Evolutionary conservation across 2,888 invertebrate species (phyloP).

Genomic region (Parelbella ahira): DNA sequence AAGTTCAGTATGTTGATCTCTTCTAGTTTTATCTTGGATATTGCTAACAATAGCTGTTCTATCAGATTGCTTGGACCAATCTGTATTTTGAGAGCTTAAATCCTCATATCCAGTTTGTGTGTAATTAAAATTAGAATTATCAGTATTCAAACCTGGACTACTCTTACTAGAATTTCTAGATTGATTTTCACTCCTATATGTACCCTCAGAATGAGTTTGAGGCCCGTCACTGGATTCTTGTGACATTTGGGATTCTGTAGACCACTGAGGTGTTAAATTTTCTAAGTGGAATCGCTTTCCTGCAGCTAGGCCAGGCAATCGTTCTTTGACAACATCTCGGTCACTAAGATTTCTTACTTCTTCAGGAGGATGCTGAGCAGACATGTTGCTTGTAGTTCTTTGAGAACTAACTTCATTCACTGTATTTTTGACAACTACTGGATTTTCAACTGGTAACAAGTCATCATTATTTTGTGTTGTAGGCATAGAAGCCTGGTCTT

Average conservation of each 20-base stretch:
- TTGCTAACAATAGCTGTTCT: constrained; percentile 42
- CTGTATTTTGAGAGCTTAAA: constrained; percentile 46
- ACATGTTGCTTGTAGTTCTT: constrained; percentile 36
- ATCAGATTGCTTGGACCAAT: constrained; percentile 53
- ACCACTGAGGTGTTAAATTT: constrained; percentile 82
- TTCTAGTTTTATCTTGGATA: constrained; percentile 39
- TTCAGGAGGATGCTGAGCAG: constrained; percentile 38
- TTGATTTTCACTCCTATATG: constrained; percentile 80
- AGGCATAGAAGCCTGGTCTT: constrained; percentile 29
- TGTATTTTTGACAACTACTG: constrained; percentile 38
- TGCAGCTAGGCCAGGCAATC: constrained; percentile 65
- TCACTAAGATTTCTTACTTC: constrained; percentile 63
- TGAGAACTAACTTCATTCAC: constrained; percentile 35
- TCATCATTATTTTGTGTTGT: constrained; percentile 37
- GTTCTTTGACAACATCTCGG: constrained; percentile 60
- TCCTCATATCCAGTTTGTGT: constrained; percentile 53
- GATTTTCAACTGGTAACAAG: too few relatives aligned
- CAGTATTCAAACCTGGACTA: constrained; percentile 64
- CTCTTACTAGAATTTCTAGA: constrained; percentile 76
- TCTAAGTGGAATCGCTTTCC: constrained; percentile 66
- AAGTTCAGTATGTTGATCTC: constrained; percentile 55
- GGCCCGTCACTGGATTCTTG: constrained; percentile 84
- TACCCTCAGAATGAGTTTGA: constrained; percentile 81
- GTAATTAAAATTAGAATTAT: constrained; percentile 65
- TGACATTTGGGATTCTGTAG: constrained; percentile 83